Conservation (phyloP, 2,888 invertebrate genomes). For the Epinotia bilunana region DNA sequence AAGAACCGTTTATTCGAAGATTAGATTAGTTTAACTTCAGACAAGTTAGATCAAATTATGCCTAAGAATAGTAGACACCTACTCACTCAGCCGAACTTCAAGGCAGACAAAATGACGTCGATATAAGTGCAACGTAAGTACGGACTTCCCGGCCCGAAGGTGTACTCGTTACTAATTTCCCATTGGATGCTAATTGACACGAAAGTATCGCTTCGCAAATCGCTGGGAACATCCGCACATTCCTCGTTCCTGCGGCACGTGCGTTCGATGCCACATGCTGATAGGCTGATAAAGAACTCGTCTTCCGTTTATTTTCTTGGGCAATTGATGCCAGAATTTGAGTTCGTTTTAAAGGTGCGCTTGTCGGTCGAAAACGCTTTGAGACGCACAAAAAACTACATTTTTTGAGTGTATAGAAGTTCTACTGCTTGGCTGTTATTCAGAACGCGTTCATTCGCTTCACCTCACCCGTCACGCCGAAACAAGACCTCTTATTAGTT, state of each 20-base stretch:
- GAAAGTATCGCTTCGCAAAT: slow-evolving; percentile 65
- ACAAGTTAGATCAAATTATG: too few species aligned
- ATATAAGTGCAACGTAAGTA: not conserved
- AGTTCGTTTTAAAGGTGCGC: slow-evolving; percentile 17
- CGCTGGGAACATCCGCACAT: slow-evolving; percentile 62
- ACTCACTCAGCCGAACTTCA: not conserved
- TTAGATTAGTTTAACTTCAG: too few species aligned
- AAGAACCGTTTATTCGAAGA: not conserved
- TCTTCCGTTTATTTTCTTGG: slow-evolving; percentile 35
- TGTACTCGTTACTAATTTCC: slow-evolving; percentile 51
- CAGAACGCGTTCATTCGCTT: too few species aligned
- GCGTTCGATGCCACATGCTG: slow-evolving; percentile 53
- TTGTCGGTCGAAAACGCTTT: not conserved
- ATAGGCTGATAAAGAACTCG: slow-evolving; percentile 34
- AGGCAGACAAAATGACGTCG: not conserved
- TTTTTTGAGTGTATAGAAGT: not conserved
- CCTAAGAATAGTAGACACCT: not conserved
- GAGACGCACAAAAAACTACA: not conserved
- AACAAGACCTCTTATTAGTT: too few species aligned
- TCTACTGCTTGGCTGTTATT: too few species aligned
- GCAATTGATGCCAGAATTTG: slow-evolving; percentile 9
- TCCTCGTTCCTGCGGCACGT: slow-evolving; percentile 58
- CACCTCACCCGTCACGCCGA: too few species aligned
- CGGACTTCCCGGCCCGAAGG: slow-evolving; percentile 6
- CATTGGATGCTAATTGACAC: slow-evolving; percentile 63